These are phyloP conservation scores for Tillus elongatus DNA, from an alignment of 2,888 invertebrate species.

Conservation along the genomic window DNA sequence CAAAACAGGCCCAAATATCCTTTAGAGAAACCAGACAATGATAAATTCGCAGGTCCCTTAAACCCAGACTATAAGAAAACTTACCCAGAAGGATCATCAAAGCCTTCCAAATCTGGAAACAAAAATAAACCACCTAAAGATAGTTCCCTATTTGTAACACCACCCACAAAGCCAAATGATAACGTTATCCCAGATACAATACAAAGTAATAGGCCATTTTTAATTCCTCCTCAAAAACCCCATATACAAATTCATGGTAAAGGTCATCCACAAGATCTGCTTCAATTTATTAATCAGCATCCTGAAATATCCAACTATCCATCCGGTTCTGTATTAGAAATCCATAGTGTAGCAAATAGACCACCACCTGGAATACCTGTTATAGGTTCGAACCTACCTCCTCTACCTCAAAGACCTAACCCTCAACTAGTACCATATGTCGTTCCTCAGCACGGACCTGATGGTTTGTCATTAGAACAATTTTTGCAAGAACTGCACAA, in stretches of 20 bases:
- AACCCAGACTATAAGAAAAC: constrained; percentile 36
- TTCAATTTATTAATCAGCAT: constrained; percentile 39
- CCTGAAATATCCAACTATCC: constrained; percentile 40
- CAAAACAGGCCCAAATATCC: constrained; percentile 14
- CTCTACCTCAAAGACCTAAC: constrained; percentile 15
- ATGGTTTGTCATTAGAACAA: constrained; percentile 34
- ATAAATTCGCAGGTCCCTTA: constrained; percentile 41
- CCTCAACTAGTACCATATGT: constrained; percentile 27
- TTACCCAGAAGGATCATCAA: neutral
- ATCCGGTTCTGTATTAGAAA: constrained; percentile 38
- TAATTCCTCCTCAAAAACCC: constrained; percentile 12
- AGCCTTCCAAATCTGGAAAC: constrained; percentile 15
- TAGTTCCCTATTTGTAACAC: constrained; percentile 24
- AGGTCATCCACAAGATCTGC: constrained; percentile 35
- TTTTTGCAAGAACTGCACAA: constrained; percentile 37
- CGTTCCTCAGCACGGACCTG: constrained; percentile 25
- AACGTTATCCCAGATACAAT: constrained; percentile 12
- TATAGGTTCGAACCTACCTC: constrained; percentile 10
- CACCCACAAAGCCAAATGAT: constrained; percentile 15
- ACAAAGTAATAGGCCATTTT: constrained; percentile 12
- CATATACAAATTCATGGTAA: constrained; percentile 31
- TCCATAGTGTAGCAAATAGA: constrained; percentile 30
- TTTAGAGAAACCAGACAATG: constrained; percentile 10
- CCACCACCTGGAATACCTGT: constrained; percentile 6
- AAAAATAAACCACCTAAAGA: constrained; percentile 23